Evolutionary conservation across 2,888 invertebrate genomes (phyloP).

Genomic region (Pseudolycoriella hygida): DNA sequence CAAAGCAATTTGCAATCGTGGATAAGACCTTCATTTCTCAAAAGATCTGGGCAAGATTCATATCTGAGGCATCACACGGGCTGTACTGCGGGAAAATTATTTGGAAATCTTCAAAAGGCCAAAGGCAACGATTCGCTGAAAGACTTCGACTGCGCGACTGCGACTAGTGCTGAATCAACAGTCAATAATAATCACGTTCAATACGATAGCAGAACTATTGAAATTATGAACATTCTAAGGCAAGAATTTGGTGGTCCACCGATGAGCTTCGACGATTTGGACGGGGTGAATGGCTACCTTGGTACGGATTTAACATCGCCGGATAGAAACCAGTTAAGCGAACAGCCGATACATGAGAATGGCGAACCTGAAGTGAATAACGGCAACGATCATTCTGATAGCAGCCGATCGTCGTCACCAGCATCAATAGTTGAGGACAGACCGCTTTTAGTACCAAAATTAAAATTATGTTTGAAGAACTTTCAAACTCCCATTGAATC

Average conservation of each 20-base stretch:
- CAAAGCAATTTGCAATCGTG: not conserved
- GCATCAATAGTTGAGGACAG: not conserved
- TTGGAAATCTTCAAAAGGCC: not conserved
- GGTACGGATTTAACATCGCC: too few relatives aligned
- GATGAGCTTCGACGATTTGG: too few relatives aligned
- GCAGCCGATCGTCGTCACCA: slow-evolving; percentile 3
- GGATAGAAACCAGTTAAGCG: too few relatives aligned
- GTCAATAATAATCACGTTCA: too few relatives aligned
- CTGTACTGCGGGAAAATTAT: not conserved
- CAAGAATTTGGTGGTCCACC: too few relatives aligned
- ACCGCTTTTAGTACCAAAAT: slow-evolving; percentile 38
- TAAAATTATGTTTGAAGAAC: slow-evolving; percentile 47
- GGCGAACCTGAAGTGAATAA: slow-evolving; percentile 12
- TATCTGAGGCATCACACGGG: not conserved
- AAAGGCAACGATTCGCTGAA: slow-evolving; percentile 1
- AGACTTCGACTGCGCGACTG: slow-evolving; percentile 41
- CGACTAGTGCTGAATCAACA: too few relatives aligned
- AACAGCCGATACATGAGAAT: too few relatives aligned
- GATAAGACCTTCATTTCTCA: not conserved
- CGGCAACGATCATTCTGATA: slow-evolving; percentile 13
- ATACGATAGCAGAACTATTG: too few relatives aligned
- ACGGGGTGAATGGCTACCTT: too few relatives aligned
- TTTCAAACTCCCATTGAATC: slow-evolving; percentile 24
- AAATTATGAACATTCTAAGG: too few relatives aligned
- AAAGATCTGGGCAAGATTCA: not conserved